Base-by-base conservation (phyloP, 2,888 invertebrate genomes). In the Cephus nigrinus region DNA sequence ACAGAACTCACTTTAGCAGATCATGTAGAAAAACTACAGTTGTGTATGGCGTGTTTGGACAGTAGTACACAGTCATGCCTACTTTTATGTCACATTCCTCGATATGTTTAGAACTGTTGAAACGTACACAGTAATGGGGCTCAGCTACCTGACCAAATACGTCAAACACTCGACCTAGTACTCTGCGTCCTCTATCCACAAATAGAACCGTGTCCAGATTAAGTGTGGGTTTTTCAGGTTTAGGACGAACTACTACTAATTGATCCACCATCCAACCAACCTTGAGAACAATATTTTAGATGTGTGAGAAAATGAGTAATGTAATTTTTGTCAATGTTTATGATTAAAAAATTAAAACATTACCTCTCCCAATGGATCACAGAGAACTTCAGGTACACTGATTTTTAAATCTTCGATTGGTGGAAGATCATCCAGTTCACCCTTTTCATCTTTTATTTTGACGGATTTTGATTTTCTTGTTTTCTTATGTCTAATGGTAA, bases 51-150 rank as follows among this genome's bases (percentile, higher is more conserved):
- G 95, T 95, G 84, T 94, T 93, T 0, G 98, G 98, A 32, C 97
- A 98, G 86, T 95, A 96, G 92, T 94, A 98, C 5, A 98, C 97
- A 12, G 93, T 93, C 90, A 94, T 93, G 75, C 96, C 97, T 75
- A 94, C 91, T 83, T 92, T 89, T 3, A 97, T 93, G 74, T 94
- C 94, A 81, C 94, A 94, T 73, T 94, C 93, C 74, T 93, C 90
- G 76, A 97, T 96, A 88, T 98, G 97, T 76, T 96, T 94, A 15
- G 91, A 90, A 0, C 94, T 95, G 92, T 98, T 98, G 92, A 98
- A 98, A 4, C 98, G 93, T n/a, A 99, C 94, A 84, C 96, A 96
- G 91, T 99, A 99, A 84, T 96, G 93, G 0, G 99, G 98, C 85
- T 95, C 94, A 0, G 93, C 93, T 0, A 98, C 96, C 75, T 95